Evolutionary conservation across 2,113 vertebrate genomes (phyloP), one percentile per base, ranked within the genome.

Genomic region (Campylorhamphus procurvoides): DNA sequence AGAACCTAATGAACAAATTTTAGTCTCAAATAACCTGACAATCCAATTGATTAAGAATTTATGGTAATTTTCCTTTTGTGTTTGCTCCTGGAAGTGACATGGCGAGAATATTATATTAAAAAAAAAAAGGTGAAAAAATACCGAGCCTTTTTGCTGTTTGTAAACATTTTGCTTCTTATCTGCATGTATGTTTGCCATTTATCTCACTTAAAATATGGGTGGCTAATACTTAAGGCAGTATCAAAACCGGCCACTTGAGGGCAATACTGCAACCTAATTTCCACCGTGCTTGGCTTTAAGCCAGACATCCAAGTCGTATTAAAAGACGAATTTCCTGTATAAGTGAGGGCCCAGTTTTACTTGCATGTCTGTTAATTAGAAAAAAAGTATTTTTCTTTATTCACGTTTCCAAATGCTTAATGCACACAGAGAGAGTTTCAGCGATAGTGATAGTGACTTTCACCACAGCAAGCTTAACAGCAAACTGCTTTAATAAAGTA

Each of bases 221-320:
- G 28, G n/a, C 14, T 55, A 22, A 29, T 33, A 46, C 53, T 66
- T 72, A 46, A 12, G 27, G 67, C 37, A 96, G 78, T 97, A 94
- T 23, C 55, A 60, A 86, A 59, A 79, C 14, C 7, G 25, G 62
- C 92, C 98, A 95, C 97, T 84, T 96, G 98, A 67, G 97, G 97
- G 97, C 98, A 98, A 69, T 97, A 87, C 40, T 74, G 83, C 59
- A 96, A 95, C 46, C 84, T 56, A 42, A 91, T 95, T 84, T 1
- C 53, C 58, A 78, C 68, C 16, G 23, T 7, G 28, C 13, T 46
- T 8, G 23, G 28, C 60, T 44, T 13, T 39, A 50, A 53, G 5
- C 40, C 77, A 88, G 89, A 87, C 39, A 15, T 40, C 15, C 59
- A 23, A 3, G 31, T 44, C 74, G 2, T 4, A 12, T 31, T n/a